These are phyloP conservation scores for Metopia argyrocephala DNA, from an alignment of 2,888 invertebrate genomes.

Conservation along the genomic window DNA sequence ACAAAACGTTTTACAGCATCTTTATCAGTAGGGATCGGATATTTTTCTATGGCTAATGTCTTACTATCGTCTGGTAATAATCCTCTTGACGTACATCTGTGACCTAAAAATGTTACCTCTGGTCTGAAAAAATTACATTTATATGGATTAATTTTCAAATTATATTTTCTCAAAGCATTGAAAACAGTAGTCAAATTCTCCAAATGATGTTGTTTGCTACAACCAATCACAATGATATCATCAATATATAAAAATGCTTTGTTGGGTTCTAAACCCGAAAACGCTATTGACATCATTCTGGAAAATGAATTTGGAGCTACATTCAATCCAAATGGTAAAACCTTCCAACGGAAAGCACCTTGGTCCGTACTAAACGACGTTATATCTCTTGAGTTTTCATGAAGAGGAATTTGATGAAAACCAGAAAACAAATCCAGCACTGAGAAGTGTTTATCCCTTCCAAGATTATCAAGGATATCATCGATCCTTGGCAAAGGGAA, in stretches of 20 bases:
- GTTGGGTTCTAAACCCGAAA: too few species aligned
- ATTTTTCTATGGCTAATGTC: neutral
- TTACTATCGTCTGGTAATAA: neutral
- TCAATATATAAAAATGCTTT: too few species aligned
- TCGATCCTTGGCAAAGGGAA: neutral
- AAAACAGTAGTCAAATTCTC: too few species aligned
- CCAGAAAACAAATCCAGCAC: neutral
- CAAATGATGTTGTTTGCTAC: too few species aligned
- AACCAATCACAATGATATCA: too few species aligned
- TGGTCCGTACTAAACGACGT: neutral
- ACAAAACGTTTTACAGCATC: constrained; percentile 33
- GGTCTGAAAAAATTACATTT: neutral
- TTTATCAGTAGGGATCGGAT: constrained; percentile 12
- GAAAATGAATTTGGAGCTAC: too few species aligned
- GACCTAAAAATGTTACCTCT: neutral
- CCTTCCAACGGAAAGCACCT: neutral
- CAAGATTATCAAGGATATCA: too few species aligned
- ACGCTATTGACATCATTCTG: too few species aligned
- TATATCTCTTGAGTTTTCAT: neutral
- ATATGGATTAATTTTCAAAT: too few species aligned
- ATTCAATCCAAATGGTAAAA: too few species aligned
- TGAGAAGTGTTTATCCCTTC: neutral
- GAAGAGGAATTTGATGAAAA: constrained; percentile 5
- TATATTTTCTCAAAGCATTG: neutral
- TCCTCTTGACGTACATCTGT: neutral